Percentiles rank a stretch among this genome's conserved stretches.
phyloP scores from a whole-genome alignment of 2,888 invertebrate species.

The Trissoscelio sp. region DNA sequence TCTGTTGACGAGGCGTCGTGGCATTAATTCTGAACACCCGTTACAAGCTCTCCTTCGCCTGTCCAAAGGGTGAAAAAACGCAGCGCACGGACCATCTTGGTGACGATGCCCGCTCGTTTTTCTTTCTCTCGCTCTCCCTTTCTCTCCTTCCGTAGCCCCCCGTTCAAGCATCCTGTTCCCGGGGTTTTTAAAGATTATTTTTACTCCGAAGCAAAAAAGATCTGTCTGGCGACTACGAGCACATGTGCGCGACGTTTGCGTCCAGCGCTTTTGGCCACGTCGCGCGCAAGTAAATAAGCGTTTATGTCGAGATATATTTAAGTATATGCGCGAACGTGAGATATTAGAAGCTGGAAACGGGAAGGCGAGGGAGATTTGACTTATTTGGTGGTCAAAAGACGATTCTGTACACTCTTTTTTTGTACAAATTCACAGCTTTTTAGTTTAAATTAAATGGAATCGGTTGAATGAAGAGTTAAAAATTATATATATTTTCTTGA shows the following conservation, averaged over 20 bases:
- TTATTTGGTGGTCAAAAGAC: too few relatives aligned
- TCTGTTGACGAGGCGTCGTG: constrained; percentile 59
- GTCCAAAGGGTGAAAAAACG: constrained; percentile 82
- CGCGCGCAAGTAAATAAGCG: background rate
- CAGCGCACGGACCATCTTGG: constrained; percentile 78
- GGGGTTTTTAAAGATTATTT: constrained; percentile 84
- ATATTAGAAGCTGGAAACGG: background rate
- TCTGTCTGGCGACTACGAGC: constrained; percentile 82
- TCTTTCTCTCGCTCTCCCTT: constrained; percentile 60
- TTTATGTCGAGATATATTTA: constrained; percentile 8
- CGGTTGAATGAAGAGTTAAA: too few relatives aligned
- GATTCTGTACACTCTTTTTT: too few relatives aligned
- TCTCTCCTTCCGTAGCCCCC: constrained; percentile 63
- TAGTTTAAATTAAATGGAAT: too few relatives aligned
- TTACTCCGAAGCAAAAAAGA: constrained; percentile 83
- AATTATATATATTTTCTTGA: too few relatives aligned
- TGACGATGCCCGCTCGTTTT: constrained; percentile 78
- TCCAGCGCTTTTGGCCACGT: constrained; percentile 64
- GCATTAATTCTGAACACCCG: constrained; percentile 82
- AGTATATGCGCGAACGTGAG: constrained; percentile 1
- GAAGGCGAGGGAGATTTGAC: background rate
- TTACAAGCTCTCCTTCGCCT: constrained; percentile 77
- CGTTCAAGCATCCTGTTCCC: constrained; percentile 82
- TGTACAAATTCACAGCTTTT: too few relatives aligned
- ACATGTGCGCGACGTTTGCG: constrained; percentile 75